These are phyloP conservation scores for Psilopogon haemacephalus DNA, from an alignment of 2,113 vertebrate species.

Conservation along the genomic window DNA sequence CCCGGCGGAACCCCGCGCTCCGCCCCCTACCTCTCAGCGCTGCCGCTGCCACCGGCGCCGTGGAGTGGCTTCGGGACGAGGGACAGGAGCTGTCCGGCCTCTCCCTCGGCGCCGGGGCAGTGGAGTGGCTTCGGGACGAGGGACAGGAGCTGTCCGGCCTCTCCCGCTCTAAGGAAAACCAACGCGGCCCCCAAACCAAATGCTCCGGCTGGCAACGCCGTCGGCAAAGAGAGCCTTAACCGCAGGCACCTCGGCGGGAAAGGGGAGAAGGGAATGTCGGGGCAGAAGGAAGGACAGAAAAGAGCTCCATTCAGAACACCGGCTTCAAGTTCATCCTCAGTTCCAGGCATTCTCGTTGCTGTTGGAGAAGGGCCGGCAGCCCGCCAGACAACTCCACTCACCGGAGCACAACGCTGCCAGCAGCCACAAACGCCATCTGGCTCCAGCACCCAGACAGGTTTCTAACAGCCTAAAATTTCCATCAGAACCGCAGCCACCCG, in stretches of 20 bases:
- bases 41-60: not conserved
- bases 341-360: not conserved
- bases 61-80: too few relatives aligned
- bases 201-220: accelerated
- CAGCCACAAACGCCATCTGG: accelerated
- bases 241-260: not conserved
- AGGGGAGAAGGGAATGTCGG: too few relatives aligned
- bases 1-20: not conserved
- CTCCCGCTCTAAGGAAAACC: too few relatives aligned
- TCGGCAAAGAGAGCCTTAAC: not conserved
- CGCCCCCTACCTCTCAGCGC: too few relatives aligned
- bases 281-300: too few relatives aligned
- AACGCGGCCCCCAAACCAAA: too few relatives aligned
- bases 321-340: not conserved
- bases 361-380: not conserved
- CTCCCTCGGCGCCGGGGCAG: too few relatives aligned
- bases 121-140: too few relatives aligned
- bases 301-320: not conserved
- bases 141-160: too few relatives aligned
- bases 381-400: not conserved
- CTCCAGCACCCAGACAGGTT: not conserved
- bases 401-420: accelerated
- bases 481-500: too few relatives aligned
- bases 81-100: too few relatives aligned
- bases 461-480: too few relatives aligned